Evolutionary conservation across 2,797 vertebrate genomes (phyloP).

Genomic region (Poecile montanus): DNA sequence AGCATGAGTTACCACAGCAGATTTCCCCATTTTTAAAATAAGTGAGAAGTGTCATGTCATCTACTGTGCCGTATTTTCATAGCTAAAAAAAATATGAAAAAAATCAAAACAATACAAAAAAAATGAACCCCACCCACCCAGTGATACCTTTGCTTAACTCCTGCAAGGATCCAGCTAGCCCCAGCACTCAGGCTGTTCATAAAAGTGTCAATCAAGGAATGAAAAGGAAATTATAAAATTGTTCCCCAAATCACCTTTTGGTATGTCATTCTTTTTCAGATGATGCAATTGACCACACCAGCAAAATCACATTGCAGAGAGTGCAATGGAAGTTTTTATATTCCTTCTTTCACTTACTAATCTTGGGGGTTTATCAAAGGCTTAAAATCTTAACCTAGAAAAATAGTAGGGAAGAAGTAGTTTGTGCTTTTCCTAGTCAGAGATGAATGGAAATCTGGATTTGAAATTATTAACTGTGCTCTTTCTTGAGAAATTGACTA

Average conservation of each 20-base stretch:
- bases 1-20: not conserved
- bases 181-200: not conserved
- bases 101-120: too few relatives aligned
- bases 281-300: not conserved
- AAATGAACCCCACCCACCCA: fast-evolving
- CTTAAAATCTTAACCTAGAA: slow-evolving; percentile 5
- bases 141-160: not conserved
- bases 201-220: not conserved
- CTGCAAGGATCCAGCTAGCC: not conserved
- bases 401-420: not conserved
- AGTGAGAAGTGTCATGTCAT: not conserved
- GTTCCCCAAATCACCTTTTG: not conserved
- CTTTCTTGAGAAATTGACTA: not conserved
- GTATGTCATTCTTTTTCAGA: not conserved
- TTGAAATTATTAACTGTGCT: not conserved
- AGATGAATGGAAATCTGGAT: not conserved
- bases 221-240: not conserved
- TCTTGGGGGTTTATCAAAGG: not conserved
- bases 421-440: not conserved
- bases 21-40: not conserved
- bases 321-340: not conserved
- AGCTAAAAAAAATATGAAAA: not conserved
- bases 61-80: not conserved
- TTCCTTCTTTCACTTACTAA: not conserved
- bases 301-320: not conserved